These are phyloP conservation scores for Erebia aethiops DNA, from an alignment of 2,888 invertebrate species.

Conservation along the genomic window DNA sequence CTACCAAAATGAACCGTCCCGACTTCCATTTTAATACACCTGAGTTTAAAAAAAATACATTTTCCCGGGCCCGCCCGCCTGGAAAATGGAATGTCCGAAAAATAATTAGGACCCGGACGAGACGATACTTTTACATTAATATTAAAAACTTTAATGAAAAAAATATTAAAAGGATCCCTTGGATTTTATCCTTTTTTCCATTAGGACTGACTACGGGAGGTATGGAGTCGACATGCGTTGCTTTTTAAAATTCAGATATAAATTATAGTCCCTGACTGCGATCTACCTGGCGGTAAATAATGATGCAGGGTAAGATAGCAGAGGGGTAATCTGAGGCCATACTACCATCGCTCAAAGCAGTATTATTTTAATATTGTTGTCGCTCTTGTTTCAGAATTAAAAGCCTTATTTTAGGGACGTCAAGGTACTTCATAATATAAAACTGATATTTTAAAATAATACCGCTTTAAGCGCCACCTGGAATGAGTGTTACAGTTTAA, in stretches of 20 bases:
- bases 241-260: not conserved
- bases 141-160: conserved; percentile 84
- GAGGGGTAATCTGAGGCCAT: too few relatives aligned
- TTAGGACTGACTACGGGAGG: conserved; percentile 58
- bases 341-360: too few relatives aligned
- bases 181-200: conserved; percentile 80
- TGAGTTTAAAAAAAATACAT: conserved; percentile 43
- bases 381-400: too few relatives aligned
- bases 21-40: conserved; percentile 42
- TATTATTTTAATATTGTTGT: too few relatives aligned
- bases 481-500: too few relatives aligned
- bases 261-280: too few relatives aligned
- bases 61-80: conserved; percentile 49
- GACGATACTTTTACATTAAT: conserved; percentile 75
- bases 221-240: conserved; percentile 47
- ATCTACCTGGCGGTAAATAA: too few relatives aligned
- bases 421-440: too few relatives aligned
- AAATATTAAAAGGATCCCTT: conserved; percentile 78
- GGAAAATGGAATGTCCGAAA: conserved; percentile 68
- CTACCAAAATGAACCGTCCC: conserved; percentile 35
- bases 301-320: too few relatives aligned
- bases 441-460: too few relatives aligned
- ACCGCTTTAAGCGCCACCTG: too few relatives aligned
- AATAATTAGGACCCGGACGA: conserved; percentile 70
- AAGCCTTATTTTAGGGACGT: too few relatives aligned